phyloP scores from a whole-genome alignment of 2,888 invertebrate species.

The Leptopilina drosophilae region DNA sequence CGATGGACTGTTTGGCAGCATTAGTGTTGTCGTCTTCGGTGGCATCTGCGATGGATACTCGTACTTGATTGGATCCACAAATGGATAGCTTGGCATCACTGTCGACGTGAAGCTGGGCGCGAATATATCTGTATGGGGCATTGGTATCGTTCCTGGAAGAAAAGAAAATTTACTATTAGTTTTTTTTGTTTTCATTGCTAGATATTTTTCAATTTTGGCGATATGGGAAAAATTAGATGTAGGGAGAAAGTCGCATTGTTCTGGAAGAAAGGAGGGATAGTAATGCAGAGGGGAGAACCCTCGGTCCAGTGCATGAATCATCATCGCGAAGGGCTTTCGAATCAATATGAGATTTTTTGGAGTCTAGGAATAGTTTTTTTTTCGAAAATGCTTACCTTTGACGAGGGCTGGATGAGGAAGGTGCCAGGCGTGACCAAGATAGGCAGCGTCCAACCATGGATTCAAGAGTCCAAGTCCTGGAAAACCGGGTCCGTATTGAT shows the following conservation, averaged over 20 bases:
- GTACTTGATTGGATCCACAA: constrained; percentile 68
- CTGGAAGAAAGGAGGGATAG: too few species aligned
- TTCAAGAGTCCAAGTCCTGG: constrained; percentile 82
- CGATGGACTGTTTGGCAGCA: constrained; percentile 54
- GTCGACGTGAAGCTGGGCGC: constrained; percentile 67
- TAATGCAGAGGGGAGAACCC: too few species aligned
- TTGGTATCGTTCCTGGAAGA: constrained; percentile 68
- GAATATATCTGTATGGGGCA: constrained; percentile 70
- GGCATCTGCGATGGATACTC: constrained; percentile 63
- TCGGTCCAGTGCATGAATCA: constrained; percentile 66
- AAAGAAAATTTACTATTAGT: constrained; percentile 15
- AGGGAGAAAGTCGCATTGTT: too few species aligned
- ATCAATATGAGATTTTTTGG: constrained; percentile 61
- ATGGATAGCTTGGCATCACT: constrained; percentile 66
- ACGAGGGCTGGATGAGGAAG: constrained; percentile 79
- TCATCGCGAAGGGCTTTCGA: constrained; percentile 58
- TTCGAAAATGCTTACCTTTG: constrained; percentile 79
- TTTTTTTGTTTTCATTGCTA: too few species aligned
- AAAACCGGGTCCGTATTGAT: constrained; percentile 85
- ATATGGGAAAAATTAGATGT: too few species aligned
- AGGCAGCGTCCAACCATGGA: constrained; percentile 91
- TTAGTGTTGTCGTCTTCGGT: constrained; percentile 59
- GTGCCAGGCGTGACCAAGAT: constrained; percentile 85
- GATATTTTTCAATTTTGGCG: too few species aligned
- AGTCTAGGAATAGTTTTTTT: constrained; percentile 28